phyloP scores from a whole-genome alignment of 2,888 invertebrate genomes.

The Drosophila atroscutellata region DNA sequence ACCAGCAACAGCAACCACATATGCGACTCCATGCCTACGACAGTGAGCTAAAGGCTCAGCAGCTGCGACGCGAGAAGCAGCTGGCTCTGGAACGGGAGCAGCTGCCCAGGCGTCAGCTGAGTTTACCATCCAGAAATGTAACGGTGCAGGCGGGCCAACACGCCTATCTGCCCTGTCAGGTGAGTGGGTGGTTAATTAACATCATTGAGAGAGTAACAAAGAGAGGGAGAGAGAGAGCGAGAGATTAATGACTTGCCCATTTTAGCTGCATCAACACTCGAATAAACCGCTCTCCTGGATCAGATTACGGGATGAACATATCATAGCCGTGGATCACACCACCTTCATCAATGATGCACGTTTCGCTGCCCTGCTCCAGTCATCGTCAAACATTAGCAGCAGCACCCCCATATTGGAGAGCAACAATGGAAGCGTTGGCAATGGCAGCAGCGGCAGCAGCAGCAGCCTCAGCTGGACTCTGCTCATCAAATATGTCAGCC shows the following conservation, averaged over 20 bases:
- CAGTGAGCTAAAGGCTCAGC: slow-evolving; percentile 68
- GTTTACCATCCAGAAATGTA: slow-evolving; percentile 88
- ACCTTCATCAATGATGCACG: slow-evolving; percentile 97
- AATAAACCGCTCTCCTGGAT: slow-evolving; percentile 95
- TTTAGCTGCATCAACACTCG: slow-evolving; percentile 81
- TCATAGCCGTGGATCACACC: slow-evolving; percentile 92
- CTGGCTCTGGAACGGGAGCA: slow-evolving; percentile 67
- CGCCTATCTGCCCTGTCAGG: slow-evolving; percentile 95
- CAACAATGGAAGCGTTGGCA: slow-evolving; percentile 89
- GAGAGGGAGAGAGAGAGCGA: background rate
- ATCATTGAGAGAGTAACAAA: slow-evolving; percentile 43
- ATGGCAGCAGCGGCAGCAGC: slow-evolving; percentile 81
- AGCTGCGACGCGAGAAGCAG: slow-evolving; percentile 68
- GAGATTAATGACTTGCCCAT: slow-evolving; percentile 6
- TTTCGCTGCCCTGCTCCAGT: slow-evolving; percentile 89
- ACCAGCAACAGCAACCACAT: slow-evolving; percentile 56
- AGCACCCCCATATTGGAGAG: slow-evolving; percentile 85
- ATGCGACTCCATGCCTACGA: slow-evolving; percentile 76
- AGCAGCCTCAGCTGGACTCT: slow-evolving; percentile 93
- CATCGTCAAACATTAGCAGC: slow-evolving; percentile 45
- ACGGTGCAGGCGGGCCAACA: slow-evolving; percentile 95
- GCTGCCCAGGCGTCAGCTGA: slow-evolving; percentile 68
- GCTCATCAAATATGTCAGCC: slow-evolving; percentile 95
- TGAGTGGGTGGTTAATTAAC: slow-evolving; percentile 82
- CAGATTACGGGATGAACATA: slow-evolving; percentile 94